Percentiles rank a stretch among this genome's conserved stretches.
These are phyloP conservation scores for Lithophane semibrunnea DNA, from an alignment of 2,888 invertebrate species.

Conservation along the genomic window DNA sequence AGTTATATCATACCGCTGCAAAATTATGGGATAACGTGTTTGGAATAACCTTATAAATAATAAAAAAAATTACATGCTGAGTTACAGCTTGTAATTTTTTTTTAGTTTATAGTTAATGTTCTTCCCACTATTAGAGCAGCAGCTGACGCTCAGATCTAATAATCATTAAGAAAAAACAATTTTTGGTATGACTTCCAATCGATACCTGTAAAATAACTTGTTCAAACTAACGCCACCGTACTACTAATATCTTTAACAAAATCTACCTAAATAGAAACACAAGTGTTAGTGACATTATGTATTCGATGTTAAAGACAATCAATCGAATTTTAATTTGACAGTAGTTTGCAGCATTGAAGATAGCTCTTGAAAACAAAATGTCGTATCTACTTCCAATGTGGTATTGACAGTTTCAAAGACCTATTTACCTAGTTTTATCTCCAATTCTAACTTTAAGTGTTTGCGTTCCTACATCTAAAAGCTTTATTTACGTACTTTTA, in stretches of 20 bases:
- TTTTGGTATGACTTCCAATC: background rate
- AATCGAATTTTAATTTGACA: background rate
- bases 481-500: constrained; percentile 17
- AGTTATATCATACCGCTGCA: background rate
- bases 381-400: too few relatives aligned
- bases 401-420: background rate
- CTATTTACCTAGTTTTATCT: background rate
- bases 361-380: background rate
- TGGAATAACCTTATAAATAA: too few relatives aligned
- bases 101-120: too few relatives aligned
- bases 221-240: background rate
- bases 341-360: background rate
- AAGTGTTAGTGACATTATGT: background rate
- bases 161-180: background rate
- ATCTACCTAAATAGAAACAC: background rate
- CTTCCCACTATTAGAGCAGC: too few relatives aligned
- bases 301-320: background rate
- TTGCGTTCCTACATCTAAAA: background rate
- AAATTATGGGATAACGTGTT: too few relatives aligned
- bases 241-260: background rate
- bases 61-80: too few relatives aligned
- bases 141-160: background rate
- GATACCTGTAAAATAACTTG: background rate
- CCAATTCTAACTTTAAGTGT: background rate
- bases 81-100: too few relatives aligned